These are phyloP conservation scores for Pavo muticus DNA, from an alignment of 2,113 vertebrate genomes.

Conservation along the genomic window DNA sequence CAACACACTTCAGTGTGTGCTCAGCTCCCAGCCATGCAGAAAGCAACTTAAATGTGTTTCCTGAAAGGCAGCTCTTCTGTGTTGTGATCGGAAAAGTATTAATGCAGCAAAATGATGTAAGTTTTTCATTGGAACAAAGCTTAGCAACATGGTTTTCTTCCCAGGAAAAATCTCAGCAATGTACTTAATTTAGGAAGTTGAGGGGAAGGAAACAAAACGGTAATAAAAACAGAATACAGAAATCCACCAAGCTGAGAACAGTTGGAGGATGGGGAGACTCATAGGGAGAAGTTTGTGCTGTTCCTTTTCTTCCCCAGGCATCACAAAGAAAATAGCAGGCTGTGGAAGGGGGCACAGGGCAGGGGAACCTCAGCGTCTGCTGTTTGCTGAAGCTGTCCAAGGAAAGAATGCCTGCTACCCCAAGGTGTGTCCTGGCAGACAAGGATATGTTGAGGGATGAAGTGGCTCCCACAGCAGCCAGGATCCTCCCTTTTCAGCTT, in stretches of 20 bases:
- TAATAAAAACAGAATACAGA: constrained; percentile 42
- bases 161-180: constrained; percentile 46
- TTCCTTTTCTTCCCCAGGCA: background rate
- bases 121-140: constrained; percentile 57
- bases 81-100: constrained; percentile 46
- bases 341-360: background rate
- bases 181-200: constrained; percentile 40
- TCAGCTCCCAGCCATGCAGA: background rate
- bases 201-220: constrained; percentile 32
- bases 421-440: background rate
- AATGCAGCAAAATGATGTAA: constrained; percentile 62
- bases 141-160: constrained; percentile 47
- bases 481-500: background rate
- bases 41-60: constrained; percentile 30
- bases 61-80: constrained; percentile 31
- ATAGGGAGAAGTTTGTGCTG: constrained; percentile 3
- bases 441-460: background rate
- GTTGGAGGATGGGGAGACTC: constrained; percentile 22
- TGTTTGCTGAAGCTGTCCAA: background rate
- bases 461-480: background rate
- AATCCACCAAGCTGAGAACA: constrained; percentile 38
- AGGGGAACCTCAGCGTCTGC: background rate
- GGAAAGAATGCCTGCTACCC: background rate
- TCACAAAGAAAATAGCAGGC: background rate
- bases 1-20: background rate